These are phyloP conservation scores for Australoheros facetus DNA, from an alignment of 2,797 vertebrate species.

Conservation along the genomic window DNA sequence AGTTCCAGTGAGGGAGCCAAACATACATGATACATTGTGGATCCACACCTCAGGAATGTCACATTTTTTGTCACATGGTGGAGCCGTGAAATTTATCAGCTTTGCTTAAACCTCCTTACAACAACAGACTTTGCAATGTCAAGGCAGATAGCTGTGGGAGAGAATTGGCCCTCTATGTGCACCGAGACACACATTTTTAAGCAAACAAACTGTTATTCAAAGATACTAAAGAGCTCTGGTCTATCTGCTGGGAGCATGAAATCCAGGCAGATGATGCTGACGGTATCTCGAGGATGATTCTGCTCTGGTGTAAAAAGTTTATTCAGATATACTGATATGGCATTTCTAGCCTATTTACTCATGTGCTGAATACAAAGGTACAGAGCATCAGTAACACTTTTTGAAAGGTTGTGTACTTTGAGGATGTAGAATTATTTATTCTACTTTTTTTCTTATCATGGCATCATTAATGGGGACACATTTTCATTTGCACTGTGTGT, in stretches of 20 bases:
- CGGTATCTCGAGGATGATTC: conserved; percentile 58
- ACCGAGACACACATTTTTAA: conserved; percentile 80
- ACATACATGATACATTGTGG: conserved; percentile 83
- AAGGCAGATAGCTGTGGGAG: conserved; percentile 79
- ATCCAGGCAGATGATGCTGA: conserved; percentile 74
- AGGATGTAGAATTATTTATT: background rate
- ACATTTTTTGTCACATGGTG: conserved; percentile 96
- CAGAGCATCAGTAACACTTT: too few relatives aligned
- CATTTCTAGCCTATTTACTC: conserved; percentile 20
- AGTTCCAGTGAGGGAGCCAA: conserved; percentile 83
- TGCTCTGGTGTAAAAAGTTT: conserved; percentile 65
- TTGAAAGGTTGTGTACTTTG: background rate
- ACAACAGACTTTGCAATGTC: conserved; percentile 84
- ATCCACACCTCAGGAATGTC: conserved; percentile 86
- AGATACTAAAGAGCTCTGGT: conserved; percentile 81
- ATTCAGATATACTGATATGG: conserved; percentile 55
- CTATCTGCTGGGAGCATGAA: conserved; percentile 79
- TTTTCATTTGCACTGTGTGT: background rate
- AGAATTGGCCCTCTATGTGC: conserved; percentile 83
- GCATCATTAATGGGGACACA: background rate
- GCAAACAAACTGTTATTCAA: conserved; percentile 94
- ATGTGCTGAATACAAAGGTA: conserved; percentile 9
- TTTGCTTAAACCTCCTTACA: conserved; percentile 88
- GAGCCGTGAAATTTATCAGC: conserved; percentile 91
- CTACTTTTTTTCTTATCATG: too few relatives aligned